These are phyloP conservation scores for Aurelia sp. DNA, from an alignment of 30 jellyfish, hydroid and myxozoan species.

Conservation along the genomic window DNA sequence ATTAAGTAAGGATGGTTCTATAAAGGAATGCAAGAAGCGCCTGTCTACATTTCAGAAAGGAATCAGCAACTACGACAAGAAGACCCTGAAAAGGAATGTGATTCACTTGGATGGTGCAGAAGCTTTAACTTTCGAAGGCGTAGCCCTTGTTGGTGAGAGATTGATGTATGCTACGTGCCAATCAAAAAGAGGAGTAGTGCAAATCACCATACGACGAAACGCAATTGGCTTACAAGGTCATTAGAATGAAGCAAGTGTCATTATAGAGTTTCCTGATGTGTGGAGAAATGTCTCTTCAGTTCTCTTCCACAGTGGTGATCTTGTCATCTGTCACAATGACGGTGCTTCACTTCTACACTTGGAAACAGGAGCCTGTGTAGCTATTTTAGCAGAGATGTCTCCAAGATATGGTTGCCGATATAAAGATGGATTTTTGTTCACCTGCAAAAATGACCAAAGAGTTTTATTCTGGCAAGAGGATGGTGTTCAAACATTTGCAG, in stretches of 20 bases:
- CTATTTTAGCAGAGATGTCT: background rate
- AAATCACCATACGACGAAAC: slow-evolving; percentile 27
- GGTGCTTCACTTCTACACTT: background rate
- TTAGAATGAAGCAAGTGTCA: background rate
- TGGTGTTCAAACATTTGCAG: background rate
- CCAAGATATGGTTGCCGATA: background rate
- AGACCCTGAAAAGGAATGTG: slow-evolving; percentile 1
- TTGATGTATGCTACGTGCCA: slow-evolving; percentile 24
- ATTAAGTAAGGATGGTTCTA: too few relatives aligned
- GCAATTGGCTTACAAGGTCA: slow-evolving; percentile 31
- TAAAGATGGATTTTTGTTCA: slow-evolving; percentile 9
- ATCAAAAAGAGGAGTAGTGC: slow-evolving; percentile 17
- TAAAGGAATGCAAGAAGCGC: too few relatives aligned
- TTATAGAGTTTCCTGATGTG: slow-evolving; percentile 22
- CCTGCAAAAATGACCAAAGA: slow-evolving; percentile 11
- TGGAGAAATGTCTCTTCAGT: slow-evolving; percentile 28
- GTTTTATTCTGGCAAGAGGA: slow-evolving; percentile 4
- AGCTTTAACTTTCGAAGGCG: background rate
- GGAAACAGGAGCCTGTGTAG: background rate
- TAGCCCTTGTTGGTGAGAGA: slow-evolving; percentile 31
- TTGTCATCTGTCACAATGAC: background rate
- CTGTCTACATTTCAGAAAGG: too few relatives aligned
- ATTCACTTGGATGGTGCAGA: slow-evolving; percentile 15
- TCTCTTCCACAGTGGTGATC: background rate
- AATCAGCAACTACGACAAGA: background rate